Percentiles rank a stretch among this genome's conserved stretches.
Conservation (phyloP, 1,140 invertebrate species). For the Scylla paramamosain region DNA sequence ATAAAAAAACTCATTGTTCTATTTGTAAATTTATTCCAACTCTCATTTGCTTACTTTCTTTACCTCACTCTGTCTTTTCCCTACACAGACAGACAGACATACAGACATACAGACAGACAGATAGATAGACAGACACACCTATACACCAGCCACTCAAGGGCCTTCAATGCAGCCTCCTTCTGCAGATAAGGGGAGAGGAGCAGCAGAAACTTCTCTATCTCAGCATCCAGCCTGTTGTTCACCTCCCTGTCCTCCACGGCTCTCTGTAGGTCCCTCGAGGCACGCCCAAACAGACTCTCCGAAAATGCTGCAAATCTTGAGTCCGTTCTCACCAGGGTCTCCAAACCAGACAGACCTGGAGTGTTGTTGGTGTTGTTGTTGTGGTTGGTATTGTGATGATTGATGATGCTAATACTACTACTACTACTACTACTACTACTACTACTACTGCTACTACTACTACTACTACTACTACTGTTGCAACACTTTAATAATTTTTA, state of each 20-base stretch:
- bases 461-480: too few species aligned
- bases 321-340: slow-evolving; percentile 89
- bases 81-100: too few species aligned
- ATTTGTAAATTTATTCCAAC: too few species aligned
- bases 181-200: slow-evolving; percentile 93
- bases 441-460: not conserved
- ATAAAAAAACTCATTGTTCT: too few species aligned
- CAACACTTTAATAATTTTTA: too few species aligned
- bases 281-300: slow-evolving; percentile 87
- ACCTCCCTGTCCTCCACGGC: slow-evolving; percentile 87
- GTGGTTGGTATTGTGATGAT: slow-evolving; percentile 26
- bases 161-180: slow-evolving; percentile 90
- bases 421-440: not conserved
- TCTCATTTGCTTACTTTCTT: too few species aligned
- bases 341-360: slow-evolving; percentile 87
- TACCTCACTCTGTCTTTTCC: too few species aligned
- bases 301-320: slow-evolving; percentile 86
- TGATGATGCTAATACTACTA: not conserved
- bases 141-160: slow-evolving; percentile 95
- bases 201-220: slow-evolving; percentile 90
- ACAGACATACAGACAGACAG: not conserved
- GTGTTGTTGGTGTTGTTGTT: not conserved
- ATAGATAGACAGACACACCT: slow-evolving; percentile 79
- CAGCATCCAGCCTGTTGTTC: slow-evolving; percentile 88
- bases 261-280: slow-evolving; percentile 89